Conservation (phyloP, 2,888 invertebrate genomes). For the Acrocyrtus sp. region DNA sequence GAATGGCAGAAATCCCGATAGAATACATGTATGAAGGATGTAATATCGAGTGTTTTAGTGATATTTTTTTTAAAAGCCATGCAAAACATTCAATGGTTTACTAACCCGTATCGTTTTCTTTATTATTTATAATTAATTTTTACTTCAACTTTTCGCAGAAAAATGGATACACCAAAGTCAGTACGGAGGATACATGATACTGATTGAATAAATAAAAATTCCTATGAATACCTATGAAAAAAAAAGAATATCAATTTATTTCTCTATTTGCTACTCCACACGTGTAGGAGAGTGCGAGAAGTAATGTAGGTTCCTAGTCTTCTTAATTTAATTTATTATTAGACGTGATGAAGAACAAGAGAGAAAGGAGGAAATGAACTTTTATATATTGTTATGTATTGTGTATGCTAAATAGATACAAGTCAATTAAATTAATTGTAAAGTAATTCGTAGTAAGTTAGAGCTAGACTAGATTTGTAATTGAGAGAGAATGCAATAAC, state of each 20-base stretch:
- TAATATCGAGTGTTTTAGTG: slow-evolving; percentile 16
- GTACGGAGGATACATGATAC: not conserved
- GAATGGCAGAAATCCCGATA: slow-evolving; percentile 27
- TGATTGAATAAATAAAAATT: not conserved
- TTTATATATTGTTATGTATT: not conserved
- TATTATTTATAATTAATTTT: not conserved
- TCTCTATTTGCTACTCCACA: no score
- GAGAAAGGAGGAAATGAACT: not conserved
- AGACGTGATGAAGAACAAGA: not conserved
- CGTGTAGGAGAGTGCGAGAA: no score
- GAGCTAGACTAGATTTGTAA: not conserved
- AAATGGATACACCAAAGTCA: not conserved
- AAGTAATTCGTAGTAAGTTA: not conserved
- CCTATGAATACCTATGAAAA: no score
- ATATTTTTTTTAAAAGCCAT: no score
- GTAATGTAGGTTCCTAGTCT: not conserved
- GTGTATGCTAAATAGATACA: not conserved
- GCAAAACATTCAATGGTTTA: no score
- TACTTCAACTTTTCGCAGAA: not conserved
- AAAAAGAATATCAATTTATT: no score
- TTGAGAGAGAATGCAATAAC: not conserved
- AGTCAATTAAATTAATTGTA: not conserved
- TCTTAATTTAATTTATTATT: not conserved
- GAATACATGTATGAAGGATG: slow-evolving; percentile 37
- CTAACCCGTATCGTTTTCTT: not conserved